These are phyloP conservation scores for Silurus lanzhouensis DNA, from an alignment of 2,797 vertebrate species.

Conservation along the genomic window DNA sequence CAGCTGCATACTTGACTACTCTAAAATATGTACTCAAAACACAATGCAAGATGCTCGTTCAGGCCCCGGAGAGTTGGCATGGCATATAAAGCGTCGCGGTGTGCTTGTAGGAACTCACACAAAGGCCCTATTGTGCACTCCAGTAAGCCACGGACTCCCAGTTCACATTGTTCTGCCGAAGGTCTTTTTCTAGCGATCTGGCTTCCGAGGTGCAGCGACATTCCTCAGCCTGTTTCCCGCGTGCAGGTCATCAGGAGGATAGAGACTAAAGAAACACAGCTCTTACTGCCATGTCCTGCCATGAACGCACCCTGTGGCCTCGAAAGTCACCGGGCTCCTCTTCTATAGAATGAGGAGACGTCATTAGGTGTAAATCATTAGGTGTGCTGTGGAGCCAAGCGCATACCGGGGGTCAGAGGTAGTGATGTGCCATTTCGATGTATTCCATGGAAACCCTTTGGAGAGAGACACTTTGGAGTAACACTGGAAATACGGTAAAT, in stretches of 20 bases:
- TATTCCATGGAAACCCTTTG: conserved; percentile 42
- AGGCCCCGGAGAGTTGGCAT: conserved; percentile 72
- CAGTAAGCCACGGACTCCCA: conserved; percentile 60
- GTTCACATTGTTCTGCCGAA: conserved; percentile 61
- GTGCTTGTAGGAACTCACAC: conserved; percentile 68
- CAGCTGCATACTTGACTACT: too few relatives aligned
- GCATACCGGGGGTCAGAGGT: conserved; percentile 25
- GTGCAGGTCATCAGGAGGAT: background rate
- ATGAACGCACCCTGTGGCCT: conserved; percentile 15
- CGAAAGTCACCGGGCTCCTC: background rate
- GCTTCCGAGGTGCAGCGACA: conserved; percentile 54
- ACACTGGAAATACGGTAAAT: conserved; percentile 33
- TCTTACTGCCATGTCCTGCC: background rate
- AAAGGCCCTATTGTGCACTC: conserved; percentile 74
- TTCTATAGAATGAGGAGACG: conserved; percentile 18
- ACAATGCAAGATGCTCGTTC: conserved; percentile 52
- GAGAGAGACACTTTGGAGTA: conserved; percentile 34
- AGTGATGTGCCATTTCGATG: conserved; percentile 29
- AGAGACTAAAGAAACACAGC: conserved; percentile 28
- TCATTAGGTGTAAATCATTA: conserved; percentile 21
- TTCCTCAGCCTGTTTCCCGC: conserved; percentile 49
- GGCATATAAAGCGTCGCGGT: conserved; percentile 66
- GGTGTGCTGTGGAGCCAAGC: conserved; percentile 14
- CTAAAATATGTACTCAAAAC: background rate
- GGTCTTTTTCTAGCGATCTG: conserved; percentile 55